phyloP scores from a whole-genome alignment of 92 coral and sea anemone genomes.

The Phenganax marumi region DNA sequence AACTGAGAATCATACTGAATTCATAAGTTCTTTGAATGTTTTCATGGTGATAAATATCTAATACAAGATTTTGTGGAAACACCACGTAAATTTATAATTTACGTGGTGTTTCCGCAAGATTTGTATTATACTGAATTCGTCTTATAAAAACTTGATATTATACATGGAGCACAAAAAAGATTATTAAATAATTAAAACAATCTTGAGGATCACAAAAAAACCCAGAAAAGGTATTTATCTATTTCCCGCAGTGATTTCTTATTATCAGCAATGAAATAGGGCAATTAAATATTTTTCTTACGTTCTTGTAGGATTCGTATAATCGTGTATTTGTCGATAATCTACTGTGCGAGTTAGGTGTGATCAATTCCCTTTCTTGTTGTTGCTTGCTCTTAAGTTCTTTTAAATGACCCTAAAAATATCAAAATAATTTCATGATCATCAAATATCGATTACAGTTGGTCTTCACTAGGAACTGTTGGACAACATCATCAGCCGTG shows the following conservation, averaged over 20 bases:
- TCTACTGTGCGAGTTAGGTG: background rate
- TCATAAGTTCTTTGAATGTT: too few relatives aligned
- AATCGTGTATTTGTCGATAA: constrained; percentile 10
- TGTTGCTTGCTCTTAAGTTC: constrained; percentile 84
- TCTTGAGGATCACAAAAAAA: too few relatives aligned
- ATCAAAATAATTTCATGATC: background rate
- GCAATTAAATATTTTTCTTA: background rate
- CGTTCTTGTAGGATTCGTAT: constrained; percentile 1
- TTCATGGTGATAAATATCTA: too few relatives aligned
- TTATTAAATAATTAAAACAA: too few relatives aligned
- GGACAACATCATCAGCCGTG: background rate
- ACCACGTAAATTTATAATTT: too few relatives aligned
- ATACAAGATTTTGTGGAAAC: too few relatives aligned
- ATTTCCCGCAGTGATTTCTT: background rate
- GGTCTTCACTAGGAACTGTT: background rate
- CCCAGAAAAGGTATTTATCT: background rate
- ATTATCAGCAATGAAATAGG: background rate
- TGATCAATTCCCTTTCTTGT: constrained; percentile 43
- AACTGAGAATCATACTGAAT: too few relatives aligned
- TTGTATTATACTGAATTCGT: too few relatives aligned
- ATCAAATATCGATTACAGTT: background rate
- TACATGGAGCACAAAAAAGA: too few relatives aligned
- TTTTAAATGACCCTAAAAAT: constrained; percentile 65
- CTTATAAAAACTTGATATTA: too few relatives aligned
- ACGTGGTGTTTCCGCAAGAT: too few relatives aligned